Conservation (phyloP, 1,140 invertebrate species). For the Neodiprion lecontei region DNA sequence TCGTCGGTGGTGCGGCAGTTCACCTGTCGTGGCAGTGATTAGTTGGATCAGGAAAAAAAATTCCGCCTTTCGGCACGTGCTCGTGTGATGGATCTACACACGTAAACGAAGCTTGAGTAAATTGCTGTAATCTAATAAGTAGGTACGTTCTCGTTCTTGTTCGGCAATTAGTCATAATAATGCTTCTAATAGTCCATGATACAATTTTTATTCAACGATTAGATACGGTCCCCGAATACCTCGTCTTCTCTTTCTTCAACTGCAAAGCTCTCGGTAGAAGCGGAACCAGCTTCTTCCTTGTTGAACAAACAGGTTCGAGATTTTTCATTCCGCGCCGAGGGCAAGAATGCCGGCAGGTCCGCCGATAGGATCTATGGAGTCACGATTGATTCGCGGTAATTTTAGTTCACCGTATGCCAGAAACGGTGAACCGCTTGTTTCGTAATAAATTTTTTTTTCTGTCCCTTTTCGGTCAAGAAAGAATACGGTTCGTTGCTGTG, state of each 20-base stretch:
- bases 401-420: no score
- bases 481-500: no score
- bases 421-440: no score
- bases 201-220: neutral
- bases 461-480: no score
- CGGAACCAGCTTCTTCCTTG: neutral
- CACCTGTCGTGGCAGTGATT: neutral
- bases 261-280: neutral
- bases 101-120: neutral
- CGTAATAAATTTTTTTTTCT: no score
- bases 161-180: neutral
- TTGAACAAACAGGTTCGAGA: neutral
- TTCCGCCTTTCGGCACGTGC: neutral
- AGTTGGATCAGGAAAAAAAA: neutral
- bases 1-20: no score
- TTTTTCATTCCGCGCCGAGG: neutral
- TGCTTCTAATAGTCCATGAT: no score
- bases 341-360: neutral
- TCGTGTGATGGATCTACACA: neutral
- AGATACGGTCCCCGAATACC: no score
- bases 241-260: no score
- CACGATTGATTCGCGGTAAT: neutral
- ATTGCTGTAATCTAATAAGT: conserved; percentile 1
- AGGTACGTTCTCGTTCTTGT: neutral
- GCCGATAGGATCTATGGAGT: neutral